phyloP scores from a whole-genome alignment of 2,888 invertebrate genomes.

The Ligdia adustata region DNA sequence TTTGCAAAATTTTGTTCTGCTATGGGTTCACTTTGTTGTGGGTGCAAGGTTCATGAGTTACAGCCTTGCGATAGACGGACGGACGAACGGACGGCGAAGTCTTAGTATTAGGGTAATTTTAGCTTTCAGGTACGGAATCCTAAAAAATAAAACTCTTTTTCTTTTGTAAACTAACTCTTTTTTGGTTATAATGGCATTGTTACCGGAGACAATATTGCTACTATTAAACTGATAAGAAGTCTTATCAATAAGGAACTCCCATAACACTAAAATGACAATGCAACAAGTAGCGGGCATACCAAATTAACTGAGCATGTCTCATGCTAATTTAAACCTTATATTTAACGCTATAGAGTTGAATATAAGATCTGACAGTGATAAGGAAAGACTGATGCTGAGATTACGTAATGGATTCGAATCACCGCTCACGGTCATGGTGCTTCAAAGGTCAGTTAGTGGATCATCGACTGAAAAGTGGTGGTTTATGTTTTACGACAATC shows the following conservation, averaged over 20 bases:
- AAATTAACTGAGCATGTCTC: slow-evolving; percentile 38
- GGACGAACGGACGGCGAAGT: no score
- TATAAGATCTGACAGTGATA: slow-evolving; percentile 29
- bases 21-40: no score
- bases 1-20: no score
- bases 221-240: slow-evolving; percentile 40
- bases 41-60: no score
- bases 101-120: no score
- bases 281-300: slow-evolving; percentile 53
- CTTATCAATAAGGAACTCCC: slow-evolving; percentile 55
- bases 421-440: slow-evolving; percentile 76
- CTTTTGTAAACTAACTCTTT: no score
- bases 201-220: slow-evolving; percentile 16
- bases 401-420: slow-evolving; percentile 76
- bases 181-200: no score
- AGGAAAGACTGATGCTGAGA: slow-evolving; percentile 66
- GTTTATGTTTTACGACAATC: no score
- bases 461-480: no score
- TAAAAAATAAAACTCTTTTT: no score
- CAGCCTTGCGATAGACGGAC: no score
- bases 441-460: slow-evolving; percentile 66
- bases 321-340: slow-evolving; percentile 28
- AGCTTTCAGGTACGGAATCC: no score
- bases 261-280: slow-evolving; percentile 52
- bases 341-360: slow-evolving; percentile 25